Percentiles rank a stretch among this genome's conserved stretches.
Conservation (phyloP, 2,888 invertebrate species). For the Stictocephala bisonia region DNA sequence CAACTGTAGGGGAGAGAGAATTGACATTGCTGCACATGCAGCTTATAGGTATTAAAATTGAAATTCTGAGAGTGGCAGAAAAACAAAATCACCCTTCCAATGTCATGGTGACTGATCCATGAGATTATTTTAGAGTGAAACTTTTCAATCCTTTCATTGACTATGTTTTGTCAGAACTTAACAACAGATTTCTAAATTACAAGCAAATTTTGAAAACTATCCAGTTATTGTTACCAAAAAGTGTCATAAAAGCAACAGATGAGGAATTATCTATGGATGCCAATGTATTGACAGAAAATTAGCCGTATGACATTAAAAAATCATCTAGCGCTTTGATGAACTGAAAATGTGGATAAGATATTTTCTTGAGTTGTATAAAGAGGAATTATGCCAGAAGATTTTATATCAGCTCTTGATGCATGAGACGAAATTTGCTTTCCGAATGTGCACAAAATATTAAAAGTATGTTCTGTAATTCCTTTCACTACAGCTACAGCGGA, state of each 20-base stretch:
- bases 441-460: background rate
- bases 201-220: too few relatives aligned
- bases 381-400: too few relatives aligned
- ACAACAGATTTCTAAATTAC: background rate
- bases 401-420: too few relatives aligned
- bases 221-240: too few relatives aligned
- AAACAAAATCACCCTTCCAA: background rate
- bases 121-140: background rate
- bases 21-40: too few relatives aligned
- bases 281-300: background rate
- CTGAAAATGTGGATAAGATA: background rate
- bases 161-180: constrained; percentile 5
- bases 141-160: background rate
- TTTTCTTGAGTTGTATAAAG: background rate
- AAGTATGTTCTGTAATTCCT: too few relatives aligned
- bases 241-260: constrained; percentile 1
- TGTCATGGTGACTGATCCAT: too few relatives aligned
- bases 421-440: too few relatives aligned
- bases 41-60: background rate
- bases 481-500: background rate
- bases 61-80: background rate
- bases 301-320: background rate
- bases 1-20: too few relatives aligned
- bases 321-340: too few relatives aligned
- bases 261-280: background rate